phyloP scores from a whole-genome alignment of 2,888 invertebrate genomes.

The Acanthopleura granulata region DNA sequence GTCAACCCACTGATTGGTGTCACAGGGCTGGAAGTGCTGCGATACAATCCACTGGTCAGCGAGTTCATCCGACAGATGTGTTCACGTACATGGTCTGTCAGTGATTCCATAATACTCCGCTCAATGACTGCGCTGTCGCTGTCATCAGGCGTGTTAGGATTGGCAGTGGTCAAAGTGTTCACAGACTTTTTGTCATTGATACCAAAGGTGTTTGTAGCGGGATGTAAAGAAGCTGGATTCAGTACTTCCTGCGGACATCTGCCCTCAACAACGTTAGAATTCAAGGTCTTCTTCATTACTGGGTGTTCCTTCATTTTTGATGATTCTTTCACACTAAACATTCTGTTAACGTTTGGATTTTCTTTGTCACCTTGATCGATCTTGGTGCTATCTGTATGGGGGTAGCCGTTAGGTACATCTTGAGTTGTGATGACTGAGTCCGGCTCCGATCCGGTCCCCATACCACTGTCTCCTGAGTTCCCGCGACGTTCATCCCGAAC shows the following conservation, averaged over 20 bases:
- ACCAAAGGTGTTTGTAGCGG: too few relatives aligned
- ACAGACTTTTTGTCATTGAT: too few relatives aligned
- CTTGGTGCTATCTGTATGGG: not conserved
- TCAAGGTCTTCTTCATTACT: not conserved
- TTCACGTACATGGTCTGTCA: not conserved
- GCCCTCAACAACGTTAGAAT: too few relatives aligned
- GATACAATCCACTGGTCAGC: not conserved
- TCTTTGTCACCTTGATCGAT: not conserved
- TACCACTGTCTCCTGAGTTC: not conserved
- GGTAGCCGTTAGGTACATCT: not conserved
- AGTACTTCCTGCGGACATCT: too few relatives aligned
- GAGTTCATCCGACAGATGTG: not conserved
- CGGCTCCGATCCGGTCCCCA: not conserved
- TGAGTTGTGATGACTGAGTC: not conserved
- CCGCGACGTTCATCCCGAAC: conserved; percentile 28
- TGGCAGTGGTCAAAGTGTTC: too few relatives aligned
- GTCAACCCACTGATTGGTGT: too few relatives aligned
- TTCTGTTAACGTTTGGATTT: not conserved
- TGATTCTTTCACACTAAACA: not conserved
- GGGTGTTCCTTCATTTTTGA: not conserved
- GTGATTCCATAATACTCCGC: not conserved
- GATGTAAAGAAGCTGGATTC: too few relatives aligned
- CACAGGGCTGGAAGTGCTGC: not conserved
- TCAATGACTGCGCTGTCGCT: not conserved
- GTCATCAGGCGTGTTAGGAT: not conserved